phyloP scores from a whole-genome alignment of 2,113 vertebrate species.

The Tenebrosternarchus preto region DNA sequence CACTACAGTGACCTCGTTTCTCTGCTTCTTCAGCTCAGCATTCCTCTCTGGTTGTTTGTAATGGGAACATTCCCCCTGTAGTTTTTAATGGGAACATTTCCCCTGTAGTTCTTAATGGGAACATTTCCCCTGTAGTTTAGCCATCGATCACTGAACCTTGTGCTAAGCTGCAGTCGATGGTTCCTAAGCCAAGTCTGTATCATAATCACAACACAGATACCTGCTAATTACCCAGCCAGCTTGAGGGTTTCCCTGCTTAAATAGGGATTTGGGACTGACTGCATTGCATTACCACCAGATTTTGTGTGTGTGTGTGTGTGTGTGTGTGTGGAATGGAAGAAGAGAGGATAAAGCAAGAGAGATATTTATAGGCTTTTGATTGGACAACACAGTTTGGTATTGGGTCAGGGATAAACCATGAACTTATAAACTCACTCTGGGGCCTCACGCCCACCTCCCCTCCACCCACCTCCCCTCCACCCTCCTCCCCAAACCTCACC shows the following conservation, averaged over 20 bases:
- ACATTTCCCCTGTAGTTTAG: slow-evolving; percentile 60
- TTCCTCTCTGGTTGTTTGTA: slow-evolving; percentile 38
- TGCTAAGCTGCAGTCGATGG: slow-evolving; percentile 73
- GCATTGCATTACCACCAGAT: slow-evolving; percentile 56
- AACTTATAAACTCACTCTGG: slow-evolving; percentile 80
- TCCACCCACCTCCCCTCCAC: neutral
- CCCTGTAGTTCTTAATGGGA: slow-evolving; percentile 37
- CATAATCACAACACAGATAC: slow-evolving; percentile 78
- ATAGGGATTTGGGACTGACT: slow-evolving; percentile 73
- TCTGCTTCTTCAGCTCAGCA: slow-evolving; percentile 23
- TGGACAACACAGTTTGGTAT: slow-evolving; percentile 69
- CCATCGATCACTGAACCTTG: slow-evolving; percentile 68
- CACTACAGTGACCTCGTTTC: neutral
- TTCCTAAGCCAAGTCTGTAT: slow-evolving; percentile 70
- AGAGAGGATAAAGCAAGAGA: slow-evolving; percentile 64
- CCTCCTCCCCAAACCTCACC: slow-evolving; percentile 42
- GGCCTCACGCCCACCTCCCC: slow-evolving; percentile 53
- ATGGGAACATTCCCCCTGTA: slow-evolving; percentile 54
- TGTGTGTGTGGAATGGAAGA: slow-evolving; percentile 56
- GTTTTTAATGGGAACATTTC: too few species aligned
- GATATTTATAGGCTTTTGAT: slow-evolving; percentile 72
- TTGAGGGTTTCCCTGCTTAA: slow-evolving; percentile 76
- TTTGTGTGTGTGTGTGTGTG: slow-evolving; percentile 50
- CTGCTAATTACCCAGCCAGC: slow-evolving; percentile 78
- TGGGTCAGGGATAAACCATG: slow-evolving; percentile 77